Conservation (phyloP, 2,797 vertebrate species). For the Miichthys miiuy region DNA sequence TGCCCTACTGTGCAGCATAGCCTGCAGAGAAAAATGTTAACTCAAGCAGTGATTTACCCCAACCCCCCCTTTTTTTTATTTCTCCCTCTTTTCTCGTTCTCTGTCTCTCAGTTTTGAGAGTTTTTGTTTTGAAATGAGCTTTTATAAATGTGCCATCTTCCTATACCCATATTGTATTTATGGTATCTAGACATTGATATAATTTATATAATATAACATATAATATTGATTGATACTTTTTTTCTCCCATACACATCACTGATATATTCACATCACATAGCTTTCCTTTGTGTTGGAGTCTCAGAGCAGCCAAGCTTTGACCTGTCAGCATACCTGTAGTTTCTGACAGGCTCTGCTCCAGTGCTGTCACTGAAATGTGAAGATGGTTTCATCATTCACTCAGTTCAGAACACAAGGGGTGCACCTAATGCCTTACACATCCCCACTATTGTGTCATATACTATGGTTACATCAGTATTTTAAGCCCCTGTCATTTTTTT, state of each 20-base stretch:
- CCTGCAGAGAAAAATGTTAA: constrained; percentile 36
- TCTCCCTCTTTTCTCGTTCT: constrained; percentile 7
- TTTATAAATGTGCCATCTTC: background rate
- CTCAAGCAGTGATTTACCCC: constrained; percentile 7
- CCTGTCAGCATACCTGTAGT: constrained; percentile 23
- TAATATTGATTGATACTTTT: background rate
- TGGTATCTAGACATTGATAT: background rate
- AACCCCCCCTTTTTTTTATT: background rate
- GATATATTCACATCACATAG: constrained; percentile 20
- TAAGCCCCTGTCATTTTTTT: background rate
- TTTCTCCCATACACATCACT: background rate
- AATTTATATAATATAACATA: background rate
- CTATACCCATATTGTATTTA: background rate
- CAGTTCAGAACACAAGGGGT: constrained; percentile 27
- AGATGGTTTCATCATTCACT: constrained; percentile 37
- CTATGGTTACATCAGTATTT: background rate
- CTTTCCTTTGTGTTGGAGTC: constrained; percentile 15
- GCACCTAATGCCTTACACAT: constrained; percentile 16
- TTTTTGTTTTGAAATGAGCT: constrained; percentile 1
- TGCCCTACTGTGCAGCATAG: constrained; percentile 50
- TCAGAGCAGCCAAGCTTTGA: constrained; percentile 24
- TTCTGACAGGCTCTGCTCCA: constrained; percentile 35
- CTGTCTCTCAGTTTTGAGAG: constrained; percentile 1
- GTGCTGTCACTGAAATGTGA: constrained; percentile 22
- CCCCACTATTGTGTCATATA: constrained; percentile 1